Percentiles rank a stretch among this genome's conserved stretches.
Conservation (phyloP, 2,113 vertebrate genomes). For the Genyomyrus donnyi region DNA sequence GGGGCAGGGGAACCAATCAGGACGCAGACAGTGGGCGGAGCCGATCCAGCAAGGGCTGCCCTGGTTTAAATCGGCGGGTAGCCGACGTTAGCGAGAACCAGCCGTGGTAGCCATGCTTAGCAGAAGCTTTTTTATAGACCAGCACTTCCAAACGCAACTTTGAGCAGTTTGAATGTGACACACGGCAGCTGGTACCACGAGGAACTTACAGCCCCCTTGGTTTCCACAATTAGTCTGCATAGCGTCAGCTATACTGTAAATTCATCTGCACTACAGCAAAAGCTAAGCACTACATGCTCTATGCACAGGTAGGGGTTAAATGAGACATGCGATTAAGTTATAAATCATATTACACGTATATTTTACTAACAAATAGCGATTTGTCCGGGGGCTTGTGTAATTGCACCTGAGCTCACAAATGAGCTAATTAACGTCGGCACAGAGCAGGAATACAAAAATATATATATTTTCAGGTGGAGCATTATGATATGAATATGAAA, state of each 20-base stretch:
- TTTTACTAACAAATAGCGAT: background rate
- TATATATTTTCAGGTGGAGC: background rate
- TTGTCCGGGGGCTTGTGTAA: background rate
- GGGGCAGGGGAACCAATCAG: background rate
- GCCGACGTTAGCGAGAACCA: background rate
- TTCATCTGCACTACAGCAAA: background rate
- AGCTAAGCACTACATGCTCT: background rate
- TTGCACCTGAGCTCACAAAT: background rate
- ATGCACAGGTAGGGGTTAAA: background rate
- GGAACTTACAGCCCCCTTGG: background rate
- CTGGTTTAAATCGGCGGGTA: background rate
- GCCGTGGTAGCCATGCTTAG: background rate
- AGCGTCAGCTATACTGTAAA: background rate
- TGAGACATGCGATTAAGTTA: background rate
- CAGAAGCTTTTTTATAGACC: background rate
- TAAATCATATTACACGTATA: background rate
- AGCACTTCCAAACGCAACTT: background rate
- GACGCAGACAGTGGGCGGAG: background rate
- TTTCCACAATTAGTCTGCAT: background rate
- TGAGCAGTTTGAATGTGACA: background rate
- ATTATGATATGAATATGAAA: background rate
- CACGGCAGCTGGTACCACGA: background rate
- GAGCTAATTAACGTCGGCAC: background rate
- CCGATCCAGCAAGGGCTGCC: background rate
- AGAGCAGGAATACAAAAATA: background rate